Evolutionary conservation across 2,888 invertebrate genomes (phyloP).

Genomic region (Aricia artaxerxes): DNA sequence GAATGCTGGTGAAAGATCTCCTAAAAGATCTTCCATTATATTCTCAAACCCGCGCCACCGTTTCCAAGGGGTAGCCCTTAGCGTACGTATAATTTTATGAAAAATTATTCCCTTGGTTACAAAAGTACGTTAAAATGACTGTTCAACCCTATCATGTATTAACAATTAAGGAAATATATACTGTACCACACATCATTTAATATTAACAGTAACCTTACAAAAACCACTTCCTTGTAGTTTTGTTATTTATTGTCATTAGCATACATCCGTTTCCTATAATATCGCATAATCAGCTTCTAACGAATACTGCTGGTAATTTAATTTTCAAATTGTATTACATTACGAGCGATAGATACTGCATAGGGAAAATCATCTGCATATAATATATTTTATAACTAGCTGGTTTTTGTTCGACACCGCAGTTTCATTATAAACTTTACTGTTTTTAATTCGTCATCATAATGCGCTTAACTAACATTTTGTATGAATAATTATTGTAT

Average conservation of each 20-base stretch:
- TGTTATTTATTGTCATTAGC: conserved; percentile 23
- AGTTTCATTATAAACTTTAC: neutral
- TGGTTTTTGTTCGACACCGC: neutral
- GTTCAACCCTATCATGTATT: neutral
- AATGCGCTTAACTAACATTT: too few species aligned
- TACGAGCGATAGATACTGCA: neutral
- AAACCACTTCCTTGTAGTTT: neutral
- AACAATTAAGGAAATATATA: neutral
- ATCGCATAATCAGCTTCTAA: neutral
- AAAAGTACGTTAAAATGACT: neutral
- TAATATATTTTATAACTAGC: neutral
- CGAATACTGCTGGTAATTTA: neutral
- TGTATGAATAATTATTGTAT: too few species aligned
- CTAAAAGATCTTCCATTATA: too few species aligned
- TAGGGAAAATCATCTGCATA: neutral
- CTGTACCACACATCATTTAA: neutral
- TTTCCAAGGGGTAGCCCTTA: too few species aligned
- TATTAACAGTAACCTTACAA: conserved; percentile 9
- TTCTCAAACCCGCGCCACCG: too few species aligned
- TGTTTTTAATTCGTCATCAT: neutral
- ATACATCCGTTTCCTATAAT: conserved; percentile 8
- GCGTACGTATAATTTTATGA: too few species aligned
- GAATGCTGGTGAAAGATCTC: too few species aligned
- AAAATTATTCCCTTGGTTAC: neutral
- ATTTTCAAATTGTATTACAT: neutral